Evolutionary conservation across 2,113 vertebrate genomes (phyloP), one percentile per base, ranked within the genome.

Genomic region (Macquaria australasica): DNA sequence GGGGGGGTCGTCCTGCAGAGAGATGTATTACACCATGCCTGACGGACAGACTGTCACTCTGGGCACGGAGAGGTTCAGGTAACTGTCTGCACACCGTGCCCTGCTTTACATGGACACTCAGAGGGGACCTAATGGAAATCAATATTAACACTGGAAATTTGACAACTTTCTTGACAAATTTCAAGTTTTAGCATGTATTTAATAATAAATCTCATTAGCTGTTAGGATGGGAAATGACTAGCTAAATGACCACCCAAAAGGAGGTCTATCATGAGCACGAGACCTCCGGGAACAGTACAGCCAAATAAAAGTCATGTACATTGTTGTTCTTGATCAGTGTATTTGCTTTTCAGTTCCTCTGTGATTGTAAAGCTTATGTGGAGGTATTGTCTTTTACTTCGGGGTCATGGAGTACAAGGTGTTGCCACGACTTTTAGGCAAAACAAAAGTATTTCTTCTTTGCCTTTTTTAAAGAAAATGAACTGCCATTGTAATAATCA

Each of bases 1-100:
- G 0, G 64, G 78, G 63, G 87, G 55, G n/a, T 7, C 21, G 0
- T 78, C 89, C 59, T 39, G 78, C 75, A 41, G 77, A 39, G 92
- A 89, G 66, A 66, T 87, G 50, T 68, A 74, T 74, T 96, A 95
- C 91, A 96, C 91, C 1, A 77, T 96, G 84, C 96, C 96, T 7
- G 95, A 96, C 3, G 95, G 96, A 37, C 94, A 90, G 78, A 37
- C 89, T 0, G 68, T 96, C 64, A 85, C 87, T 2, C 79, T 96
- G 20, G 14, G 48, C 81, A 86, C 89, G 0, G 95, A 96, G 75
- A 67, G 91, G 48, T 95, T 96, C 92, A 95, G 95, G 96, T 96
- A 92, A 89, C 51, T 0, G 25, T 28, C 48, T 25, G 41, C 37
- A 69, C 53, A 6, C 28, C 68, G 1, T 16, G 28, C 39, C 48